Base-by-base conservation (phyloP, 2,797 vertebrate species). In the Tenualosa ilisha region DNA sequence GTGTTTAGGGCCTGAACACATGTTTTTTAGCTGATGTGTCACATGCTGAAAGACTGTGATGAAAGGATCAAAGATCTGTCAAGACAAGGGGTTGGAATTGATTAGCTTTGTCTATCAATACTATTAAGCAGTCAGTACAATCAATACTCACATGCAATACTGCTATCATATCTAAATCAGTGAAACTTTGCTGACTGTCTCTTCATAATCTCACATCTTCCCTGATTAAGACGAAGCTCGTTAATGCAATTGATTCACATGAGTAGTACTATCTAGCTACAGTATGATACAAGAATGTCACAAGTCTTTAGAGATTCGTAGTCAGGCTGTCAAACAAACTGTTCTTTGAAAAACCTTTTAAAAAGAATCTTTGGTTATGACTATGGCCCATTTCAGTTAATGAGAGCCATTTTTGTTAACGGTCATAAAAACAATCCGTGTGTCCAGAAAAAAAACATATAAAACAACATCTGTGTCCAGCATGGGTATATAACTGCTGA, bases 401-500 rank as follows among this genome's bases (percentile, higher is more conserved):
- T 31, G 40, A 75, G 68, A 75, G 17, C 37, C 68, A 40, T 75
- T 75, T 75, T 75, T 37, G 65, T 17, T 72, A 72, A 13, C 3
- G 37, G 65, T 75, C 68, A 75, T 75, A 75, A 75, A 75, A 43
- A 37, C 68, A 75, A 37, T 6, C 6, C 68, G 40, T 20, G 20
- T 40, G 31, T 40, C 68, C 68, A 75, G 68, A 31, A n/a, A 72
- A 72, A 72, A 31, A 72, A 43, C 68, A 75, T 72, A 37, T 75
- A 75, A 75, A 75, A 75, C 68, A 75, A 43, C 68, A 75, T 75
- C 68, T 75, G 68, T 75, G 68, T 17, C 68, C 31, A 17, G 37
- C 17, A 75, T 37, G 68, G 31, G 12, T 40, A 75, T 20, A 43
- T 43, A 31, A 31, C 68, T 43, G 12, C 31, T 75, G 31, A 75